These are phyloP conservation scores for Pseudopipra pipra DNA, from an alignment of 2,113 vertebrate species.

Conservation along the genomic window DNA sequence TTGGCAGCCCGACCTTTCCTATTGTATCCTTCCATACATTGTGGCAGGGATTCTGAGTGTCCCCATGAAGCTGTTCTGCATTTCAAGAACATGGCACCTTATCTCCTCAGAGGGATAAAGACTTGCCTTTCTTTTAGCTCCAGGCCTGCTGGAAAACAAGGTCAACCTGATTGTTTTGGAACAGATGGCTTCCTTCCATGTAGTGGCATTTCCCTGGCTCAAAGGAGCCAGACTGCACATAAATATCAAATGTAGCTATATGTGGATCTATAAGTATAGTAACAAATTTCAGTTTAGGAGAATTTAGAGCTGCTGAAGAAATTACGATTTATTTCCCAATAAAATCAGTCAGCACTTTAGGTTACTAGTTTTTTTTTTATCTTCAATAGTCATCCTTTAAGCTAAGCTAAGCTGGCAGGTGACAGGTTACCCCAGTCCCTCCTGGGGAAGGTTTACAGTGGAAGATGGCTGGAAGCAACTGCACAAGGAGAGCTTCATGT, in stretches of 20 bases:
- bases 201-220: neutral
- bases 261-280: neutral
- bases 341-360: neutral
- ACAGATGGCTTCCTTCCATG: constrained; percentile 30
- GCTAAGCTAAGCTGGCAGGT: neutral
- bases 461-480: neutral
- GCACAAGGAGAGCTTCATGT: neutral
- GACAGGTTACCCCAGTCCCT: neutral
- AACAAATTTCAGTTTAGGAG: neutral
- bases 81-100: neutral
- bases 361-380: neutral
- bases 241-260: neutral
- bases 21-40: fast-evolving
- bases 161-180: constrained; percentile 2
- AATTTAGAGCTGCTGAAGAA: neutral
- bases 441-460: neutral
- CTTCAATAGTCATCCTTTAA: neutral
- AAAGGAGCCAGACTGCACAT: neutral
- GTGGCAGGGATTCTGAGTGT: neutral
- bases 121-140: neutral
- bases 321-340: neutral
- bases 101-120: neutral
- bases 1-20: neutral
- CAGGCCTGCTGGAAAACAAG: neutral
- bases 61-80: neutral